phyloP scores from a whole-genome alignment of 2,888 invertebrate genomes.

The Oxyscelio sp. region DNA sequence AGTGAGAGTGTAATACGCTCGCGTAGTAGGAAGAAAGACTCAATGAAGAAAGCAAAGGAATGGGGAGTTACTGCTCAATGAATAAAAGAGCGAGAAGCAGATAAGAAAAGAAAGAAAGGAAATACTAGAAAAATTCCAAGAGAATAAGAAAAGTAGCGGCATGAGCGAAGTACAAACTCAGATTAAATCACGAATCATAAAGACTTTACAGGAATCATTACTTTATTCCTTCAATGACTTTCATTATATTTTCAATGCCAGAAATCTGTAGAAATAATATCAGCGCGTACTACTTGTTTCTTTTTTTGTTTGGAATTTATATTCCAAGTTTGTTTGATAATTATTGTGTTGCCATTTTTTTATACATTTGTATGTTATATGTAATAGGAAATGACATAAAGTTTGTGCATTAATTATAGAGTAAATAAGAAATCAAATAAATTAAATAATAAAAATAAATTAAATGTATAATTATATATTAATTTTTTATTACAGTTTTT shows the following conservation, averaged over 20 bases:
- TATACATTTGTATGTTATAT: too few relatives aligned
- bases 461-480: too few relatives aligned
- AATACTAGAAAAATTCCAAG: slow-evolving; percentile 65
- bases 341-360: too few relatives aligned
- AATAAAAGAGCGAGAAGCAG: slow-evolving; percentile 83
- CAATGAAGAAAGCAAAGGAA: slow-evolving; percentile 87
- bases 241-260: slow-evolving; percentile 88
- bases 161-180: slow-evolving; percentile 76
- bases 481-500: too few relatives aligned
- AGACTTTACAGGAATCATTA: slow-evolving; percentile 88
- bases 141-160: slow-evolving; percentile 72
- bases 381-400: too few relatives aligned
- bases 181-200: slow-evolving; percentile 85
- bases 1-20: slow-evolving; percentile 83
- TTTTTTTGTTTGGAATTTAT: too few relatives aligned
- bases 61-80: slow-evolving; percentile 85
- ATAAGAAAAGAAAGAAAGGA: slow-evolving; percentile 75
- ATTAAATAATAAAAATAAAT: too few relatives aligned
- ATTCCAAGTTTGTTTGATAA: too few relatives aligned
- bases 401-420: too few relatives aligned
- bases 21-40: slow-evolving; percentile 89
- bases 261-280: too few relatives aligned
- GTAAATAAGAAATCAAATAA: too few relatives aligned
- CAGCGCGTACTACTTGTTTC: too few relatives aligned
- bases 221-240: slow-evolving; percentile 88